phyloP scores from a whole-genome alignment of 2,797 vertebrate genomes.

The Notolabrus celidotus region DNA sequence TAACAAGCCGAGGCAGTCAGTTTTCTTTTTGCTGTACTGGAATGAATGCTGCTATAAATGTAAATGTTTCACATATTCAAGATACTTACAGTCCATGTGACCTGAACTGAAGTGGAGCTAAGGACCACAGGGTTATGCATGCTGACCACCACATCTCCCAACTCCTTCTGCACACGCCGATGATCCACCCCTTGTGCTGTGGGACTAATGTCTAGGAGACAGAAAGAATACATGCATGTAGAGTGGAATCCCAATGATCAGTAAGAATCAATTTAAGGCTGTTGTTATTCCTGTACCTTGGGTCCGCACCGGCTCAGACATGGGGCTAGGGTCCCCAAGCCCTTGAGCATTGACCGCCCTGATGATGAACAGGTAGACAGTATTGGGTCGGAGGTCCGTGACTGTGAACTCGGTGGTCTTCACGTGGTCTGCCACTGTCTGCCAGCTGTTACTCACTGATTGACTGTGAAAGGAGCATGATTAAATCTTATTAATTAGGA shows the following conservation, averaged over 20 bases:
- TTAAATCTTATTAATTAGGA: slow-evolving; percentile 20
- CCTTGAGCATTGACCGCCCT: slow-evolving; percentile 93
- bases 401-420: slow-evolving; percentile 90
- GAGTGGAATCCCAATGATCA: background rate
- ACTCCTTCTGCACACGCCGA: slow-evolving; percentile 94
- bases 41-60: background rate
- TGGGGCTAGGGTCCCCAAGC: slow-evolving; percentile 94
- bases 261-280: background rate
- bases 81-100: slow-evolving; percentile 93
- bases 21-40: slow-evolving; percentile 23
- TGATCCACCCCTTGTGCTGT: slow-evolving; percentile 96
- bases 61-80: background rate
- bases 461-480: slow-evolving; percentile 83
- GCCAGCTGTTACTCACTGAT: slow-evolving; percentile 97
- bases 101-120: slow-evolving; percentile 92
- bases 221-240: slow-evolving; percentile 16
- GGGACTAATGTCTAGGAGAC: slow-evolving; percentile 91
- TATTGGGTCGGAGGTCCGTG: slow-evolving; percentile 92
- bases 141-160: slow-evolving; percentile 92
- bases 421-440: slow-evolving; percentile 93
- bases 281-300: slow-evolving; percentile 86
- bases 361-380: slow-evolving; percentile 96
- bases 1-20: slow-evolving; percentile 33
- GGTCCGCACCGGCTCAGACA: slow-evolving; percentile 95
- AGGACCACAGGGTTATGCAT: slow-evolving; percentile 94